Conservation (phyloP, 1,140 invertebrate genomes). For the Harpegnathos saltator region DNA sequence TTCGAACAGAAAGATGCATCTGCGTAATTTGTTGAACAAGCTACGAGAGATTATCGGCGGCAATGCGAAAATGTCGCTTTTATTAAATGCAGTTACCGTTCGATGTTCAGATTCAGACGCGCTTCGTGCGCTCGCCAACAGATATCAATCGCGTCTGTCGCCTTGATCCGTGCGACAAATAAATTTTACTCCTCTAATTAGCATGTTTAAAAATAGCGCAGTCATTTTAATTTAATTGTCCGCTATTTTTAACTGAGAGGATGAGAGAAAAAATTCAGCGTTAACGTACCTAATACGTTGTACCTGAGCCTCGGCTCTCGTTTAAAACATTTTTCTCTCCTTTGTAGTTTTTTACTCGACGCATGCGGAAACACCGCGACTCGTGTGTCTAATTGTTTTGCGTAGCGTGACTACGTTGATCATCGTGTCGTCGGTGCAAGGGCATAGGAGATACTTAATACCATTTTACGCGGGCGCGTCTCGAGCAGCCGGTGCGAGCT, state of each 20-base stretch:
- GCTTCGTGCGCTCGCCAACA: neutral
- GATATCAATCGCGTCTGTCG: conserved; percentile 14
- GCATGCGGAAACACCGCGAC: neutral
- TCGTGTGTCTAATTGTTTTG: neutral
- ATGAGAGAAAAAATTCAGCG: neutral
- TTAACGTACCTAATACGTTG: neutral
- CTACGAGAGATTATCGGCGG: too few species aligned
- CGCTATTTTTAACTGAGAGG: neutral
- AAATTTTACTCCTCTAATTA: neutral
- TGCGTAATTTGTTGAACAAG: too few species aligned
- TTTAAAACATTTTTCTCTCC: too few species aligned
- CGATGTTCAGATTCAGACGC: conserved; percentile 8
- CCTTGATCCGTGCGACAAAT: conserved; percentile 11
- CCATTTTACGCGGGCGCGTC: neutral
- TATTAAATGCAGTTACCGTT: conserved; percentile 20
- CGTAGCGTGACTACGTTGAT: neutral
- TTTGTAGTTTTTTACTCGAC: neutral
- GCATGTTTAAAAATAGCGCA: neutral
- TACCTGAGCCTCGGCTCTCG: too few species aligned
- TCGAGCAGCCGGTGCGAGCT: conserved; percentile 12
- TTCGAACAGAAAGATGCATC: too few species aligned
- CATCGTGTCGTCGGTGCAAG: neutral
- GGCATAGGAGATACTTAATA: neutral
- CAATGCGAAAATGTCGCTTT: neutral
- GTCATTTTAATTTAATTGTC: neutral